Evolutionary conservation across 2,888 invertebrate species (phyloP).

Genomic region (Nasonia oneida): DNA sequence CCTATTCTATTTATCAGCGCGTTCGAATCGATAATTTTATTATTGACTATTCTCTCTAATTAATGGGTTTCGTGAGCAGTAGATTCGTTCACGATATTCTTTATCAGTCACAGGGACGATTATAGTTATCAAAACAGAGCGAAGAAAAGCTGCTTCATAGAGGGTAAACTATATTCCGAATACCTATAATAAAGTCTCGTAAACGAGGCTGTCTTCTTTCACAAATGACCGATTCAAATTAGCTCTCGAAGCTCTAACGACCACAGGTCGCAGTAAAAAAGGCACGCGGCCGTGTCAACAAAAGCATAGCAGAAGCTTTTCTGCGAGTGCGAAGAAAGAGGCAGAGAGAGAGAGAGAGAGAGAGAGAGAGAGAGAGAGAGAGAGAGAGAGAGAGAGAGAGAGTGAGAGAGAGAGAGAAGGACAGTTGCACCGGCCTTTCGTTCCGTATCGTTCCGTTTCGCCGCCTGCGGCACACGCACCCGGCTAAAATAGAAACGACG

Average conservation of each 20-base stretch:
- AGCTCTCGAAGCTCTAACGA: slow-evolving; percentile 46
- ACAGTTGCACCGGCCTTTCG: slow-evolving; percentile 39
- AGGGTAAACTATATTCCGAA: too few species aligned
- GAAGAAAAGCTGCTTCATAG: too few species aligned
- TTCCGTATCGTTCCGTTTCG: slow-evolving; percentile 54
- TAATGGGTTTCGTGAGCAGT: too few species aligned
- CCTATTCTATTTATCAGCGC: background rate
- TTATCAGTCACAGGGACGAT: too few species aligned
- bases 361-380: too few species aligned
- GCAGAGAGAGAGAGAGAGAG: background rate
- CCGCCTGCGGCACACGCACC: slow-evolving; percentile 27
- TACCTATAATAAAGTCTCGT: background rate
- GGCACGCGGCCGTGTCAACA: slow-evolving; percentile 28
- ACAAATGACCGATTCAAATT: slow-evolving; percentile 56
- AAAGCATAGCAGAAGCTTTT: background rate
- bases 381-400: background rate
- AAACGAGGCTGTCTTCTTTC: background rate
- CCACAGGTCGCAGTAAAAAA: slow-evolving; percentile 26
- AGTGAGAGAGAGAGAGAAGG: background rate
- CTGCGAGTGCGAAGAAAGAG: background rate
- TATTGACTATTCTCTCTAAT: too few species aligned
- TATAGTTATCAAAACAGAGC: too few species aligned
- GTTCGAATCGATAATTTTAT: background rate
- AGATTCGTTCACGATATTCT: too few species aligned
- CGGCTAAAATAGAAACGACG: slow-evolving; percentile 59